Base-by-base conservation (phyloP, 2,797 vertebrate genomes). In the Tamandua tetradactyla region DNA sequence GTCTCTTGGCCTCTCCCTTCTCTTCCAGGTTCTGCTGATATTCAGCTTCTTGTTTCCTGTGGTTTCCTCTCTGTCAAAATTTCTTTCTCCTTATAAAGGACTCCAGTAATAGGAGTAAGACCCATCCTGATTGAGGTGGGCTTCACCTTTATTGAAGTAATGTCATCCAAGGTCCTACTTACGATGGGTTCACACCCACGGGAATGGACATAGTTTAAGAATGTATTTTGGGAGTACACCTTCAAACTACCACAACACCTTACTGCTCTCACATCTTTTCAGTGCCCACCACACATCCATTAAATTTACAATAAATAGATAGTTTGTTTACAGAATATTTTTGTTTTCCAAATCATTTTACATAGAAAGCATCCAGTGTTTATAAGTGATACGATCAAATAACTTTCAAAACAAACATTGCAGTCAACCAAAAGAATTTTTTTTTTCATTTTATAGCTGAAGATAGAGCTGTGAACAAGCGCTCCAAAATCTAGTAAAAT, bases 351-450 rank as follows among this genome's bases (percentile, higher is more conserved):
- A 94, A 90, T 82, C 68, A 82, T 68, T 88, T 84, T 85, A 71
- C 35, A 62, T 49, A 61, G 23, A 89, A 94, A 91, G 0, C 79
- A 83, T 86, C 52, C 72, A 47, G 27, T 91, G 94, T 93, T 35
- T 55, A 76, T 80, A 40, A 89, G 11, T 57, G 13, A 35, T 81
- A 61, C 84, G 25, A 64, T 83, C 62, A 96, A 92, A 68, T 88
- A 82, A 87, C 27, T 84, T 95, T 96, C 57, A 95, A 94, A 92
- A 35, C 40, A 88, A 90, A 93, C 72, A 85, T 1, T 57, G 30
- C 22, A 61, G 17, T 66, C 80, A 37, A 59, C 62, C 81, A 72
- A 92, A 92, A 74, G 87, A n/a, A n/a, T n/a, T 89, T 87, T 89
- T 93, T 93, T 47, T 85, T 75, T 20, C 32, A 80, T 37, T 88